These are phyloP conservation scores for Gobio gobio DNA, from an alignment of 2,113 vertebrate genomes.

Conservation along the genomic window DNA sequence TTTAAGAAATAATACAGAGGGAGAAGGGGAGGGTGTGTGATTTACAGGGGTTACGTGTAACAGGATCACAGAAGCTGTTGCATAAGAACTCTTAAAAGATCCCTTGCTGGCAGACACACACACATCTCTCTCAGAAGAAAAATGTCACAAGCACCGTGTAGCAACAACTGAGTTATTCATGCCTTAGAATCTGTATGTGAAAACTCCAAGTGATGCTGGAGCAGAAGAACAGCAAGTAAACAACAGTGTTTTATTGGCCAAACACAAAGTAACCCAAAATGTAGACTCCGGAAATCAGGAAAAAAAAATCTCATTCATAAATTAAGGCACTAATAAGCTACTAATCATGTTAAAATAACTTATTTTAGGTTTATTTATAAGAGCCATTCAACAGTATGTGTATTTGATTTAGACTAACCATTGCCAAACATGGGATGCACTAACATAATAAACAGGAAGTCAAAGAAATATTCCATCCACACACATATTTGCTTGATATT, in stretches of 20 bases:
- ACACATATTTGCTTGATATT: not conserved
- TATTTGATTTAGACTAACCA: not conserved
- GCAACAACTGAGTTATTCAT: not conserved
- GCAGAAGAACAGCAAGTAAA: not conserved
- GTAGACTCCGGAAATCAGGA: not conserved
- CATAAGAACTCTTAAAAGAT: not conserved
- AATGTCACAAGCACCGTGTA: not conserved
- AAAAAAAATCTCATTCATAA: not conserved
- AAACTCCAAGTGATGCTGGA: not conserved
- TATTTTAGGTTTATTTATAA: not conserved
- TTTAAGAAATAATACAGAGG: not conserved
- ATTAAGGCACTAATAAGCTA: constrained; percentile 42
- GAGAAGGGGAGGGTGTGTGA: not conserved
- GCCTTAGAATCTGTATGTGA: not conserved
- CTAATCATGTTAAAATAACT: not conserved
- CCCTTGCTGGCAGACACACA: not conserved
- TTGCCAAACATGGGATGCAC: not conserved
- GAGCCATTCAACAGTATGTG: not conserved
- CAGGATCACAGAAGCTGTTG: constrained; percentile 14
- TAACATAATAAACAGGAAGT: not conserved
- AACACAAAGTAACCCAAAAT: not conserved
- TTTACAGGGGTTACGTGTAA: not conserved
- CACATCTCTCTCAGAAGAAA: not conserved
- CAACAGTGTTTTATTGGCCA: not conserved
- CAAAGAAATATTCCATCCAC: not conserved